Percentiles rank a stretch among this genome's conserved stretches.
phyloP scores from a whole-genome alignment of 1,140 invertebrate species.

The Samia ricini region DNA sequence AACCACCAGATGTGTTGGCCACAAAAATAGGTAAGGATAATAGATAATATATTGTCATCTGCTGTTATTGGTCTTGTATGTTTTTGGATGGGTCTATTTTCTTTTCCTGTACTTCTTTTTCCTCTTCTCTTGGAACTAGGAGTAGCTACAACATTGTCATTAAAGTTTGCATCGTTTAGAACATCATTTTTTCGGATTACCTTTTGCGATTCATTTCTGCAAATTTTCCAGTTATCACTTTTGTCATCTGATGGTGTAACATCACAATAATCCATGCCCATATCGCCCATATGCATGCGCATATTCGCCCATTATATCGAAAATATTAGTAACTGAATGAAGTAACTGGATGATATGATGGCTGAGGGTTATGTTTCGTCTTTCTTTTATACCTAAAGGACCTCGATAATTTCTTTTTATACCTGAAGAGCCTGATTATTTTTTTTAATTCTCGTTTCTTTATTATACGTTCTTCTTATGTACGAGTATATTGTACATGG shows the following conservation, averaged over 20 bases:
- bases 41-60: no score
- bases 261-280: background rate
- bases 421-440: background rate
- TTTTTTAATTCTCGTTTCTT: slow-evolving; percentile 3
- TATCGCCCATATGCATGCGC: no score
- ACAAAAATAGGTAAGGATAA: no score
- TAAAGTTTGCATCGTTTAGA: background rate
- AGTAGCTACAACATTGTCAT: no score
- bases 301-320: background rate
- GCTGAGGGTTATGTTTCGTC: background rate
- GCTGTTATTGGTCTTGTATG: slow-evolving; percentile 1
- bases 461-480: slow-evolving; percentile 18
- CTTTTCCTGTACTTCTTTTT: background rate
- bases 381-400: slow-evolving; percentile 4
- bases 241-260: background rate
- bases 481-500: background rate
- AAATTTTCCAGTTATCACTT: background rate
- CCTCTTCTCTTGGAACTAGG: background rate
- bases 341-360: background rate
- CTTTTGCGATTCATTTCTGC: background rate
- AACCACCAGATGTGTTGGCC: background rate
- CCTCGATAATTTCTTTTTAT: background rate
- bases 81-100: background rate
- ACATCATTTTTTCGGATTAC: background rate
- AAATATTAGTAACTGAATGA: background rate